Base-by-base conservation (phyloP, 2,888 invertebrate genomes). In the Proisotoma minuta region DNA sequence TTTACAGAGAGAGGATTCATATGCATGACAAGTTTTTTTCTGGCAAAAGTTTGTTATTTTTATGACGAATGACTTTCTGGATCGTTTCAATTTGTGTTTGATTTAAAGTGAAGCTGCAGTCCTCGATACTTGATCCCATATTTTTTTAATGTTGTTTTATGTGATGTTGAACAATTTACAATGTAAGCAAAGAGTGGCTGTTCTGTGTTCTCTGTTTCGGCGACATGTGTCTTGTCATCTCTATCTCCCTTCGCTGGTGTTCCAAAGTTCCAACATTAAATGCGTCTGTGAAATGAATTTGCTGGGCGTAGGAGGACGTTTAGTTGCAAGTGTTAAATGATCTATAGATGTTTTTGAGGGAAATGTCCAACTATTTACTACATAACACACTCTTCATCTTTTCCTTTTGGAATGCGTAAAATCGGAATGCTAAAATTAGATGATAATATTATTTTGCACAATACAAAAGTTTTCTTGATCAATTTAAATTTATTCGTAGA, bases 141-240 rank as follows among this genome's bases (percentile, higher is more conserved):
- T n/a, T 18, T 43, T n/a, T 43, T 20, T n/a, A 20, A 43, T 43
- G 43, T 43, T n/a, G n/a, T 18, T 20, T 43, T 43, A n/a, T n/a
- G n/a, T n/a, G n/a, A 56, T 56, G 26, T 50, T 24, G 18, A 20
- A 50, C 50, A 50, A 50, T 50, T 51, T 51, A 51, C 51, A 51
- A 51, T 51, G 51, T 51, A 51, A 51, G 43, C 43, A 43, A 43
- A 20, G 10, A 43, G 20, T 15, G 43, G 43, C 20, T 34, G 34
- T 34, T n/a, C 27, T 15, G 28, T 10, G 27, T 26, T 40, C 40
- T 40, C 56, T 26, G 43, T 47, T 56, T 56, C 43, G 47, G 56
- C 56, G 56, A 56, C 56, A 56, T 56, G 39, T 56, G 56, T 56
- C 56, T 43, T 56, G 39, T 47, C 29, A n/a, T 52, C 22, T 24